These are phyloP conservation scores for Hemithea aestivaria DNA, from an alignment of 2,888 invertebrate species.

Conservation along the genomic window DNA sequence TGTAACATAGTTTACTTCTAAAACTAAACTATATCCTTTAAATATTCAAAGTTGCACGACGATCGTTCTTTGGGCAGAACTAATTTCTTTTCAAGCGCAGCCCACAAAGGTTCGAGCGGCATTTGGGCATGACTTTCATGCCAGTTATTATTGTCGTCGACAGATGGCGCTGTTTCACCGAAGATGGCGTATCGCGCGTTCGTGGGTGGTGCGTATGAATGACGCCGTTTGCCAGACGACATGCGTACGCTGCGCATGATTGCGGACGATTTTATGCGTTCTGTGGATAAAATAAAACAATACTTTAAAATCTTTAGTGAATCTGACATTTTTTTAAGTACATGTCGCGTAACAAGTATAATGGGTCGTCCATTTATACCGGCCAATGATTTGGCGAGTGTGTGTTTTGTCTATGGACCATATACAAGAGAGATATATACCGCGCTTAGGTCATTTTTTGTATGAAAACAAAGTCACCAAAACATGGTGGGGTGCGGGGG, in stretches of 20 bases:
- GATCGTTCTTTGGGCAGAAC: too few species aligned
- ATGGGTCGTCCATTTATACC: too few species aligned
- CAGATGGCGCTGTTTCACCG: slow-evolving; percentile 33
- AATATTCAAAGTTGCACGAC: too few species aligned
- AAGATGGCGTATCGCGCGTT: slow-evolving; percentile 30
- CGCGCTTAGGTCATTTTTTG: too few species aligned
- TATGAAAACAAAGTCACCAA: too few species aligned
- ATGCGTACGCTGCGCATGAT: slow-evolving; percentile 62
- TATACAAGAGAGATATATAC: too few species aligned
- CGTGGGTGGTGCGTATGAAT: slow-evolving; percentile 11
- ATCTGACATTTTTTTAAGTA: neutral
- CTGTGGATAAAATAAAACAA: slow-evolving; percentile 31
- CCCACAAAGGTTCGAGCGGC: slow-evolving; percentile 57
- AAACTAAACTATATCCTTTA: too few species aligned
- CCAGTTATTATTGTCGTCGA: slow-evolving; percentile 25
- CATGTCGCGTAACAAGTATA: neutral
- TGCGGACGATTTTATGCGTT: slow-evolving; percentile 53
- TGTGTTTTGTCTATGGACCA: too few species aligned
- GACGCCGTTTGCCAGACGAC: slow-evolving; percentile 45
- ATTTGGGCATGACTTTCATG: slow-evolving; percentile 27
- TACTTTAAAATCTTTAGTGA: neutral
- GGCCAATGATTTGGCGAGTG: too few species aligned
- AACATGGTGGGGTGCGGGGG: too few species aligned
- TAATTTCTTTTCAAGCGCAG: slow-evolving; percentile 57
- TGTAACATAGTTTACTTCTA: too few species aligned